Conservation (phyloP, 2,888 invertebrate genomes). For the Timema cristinae region DNA sequence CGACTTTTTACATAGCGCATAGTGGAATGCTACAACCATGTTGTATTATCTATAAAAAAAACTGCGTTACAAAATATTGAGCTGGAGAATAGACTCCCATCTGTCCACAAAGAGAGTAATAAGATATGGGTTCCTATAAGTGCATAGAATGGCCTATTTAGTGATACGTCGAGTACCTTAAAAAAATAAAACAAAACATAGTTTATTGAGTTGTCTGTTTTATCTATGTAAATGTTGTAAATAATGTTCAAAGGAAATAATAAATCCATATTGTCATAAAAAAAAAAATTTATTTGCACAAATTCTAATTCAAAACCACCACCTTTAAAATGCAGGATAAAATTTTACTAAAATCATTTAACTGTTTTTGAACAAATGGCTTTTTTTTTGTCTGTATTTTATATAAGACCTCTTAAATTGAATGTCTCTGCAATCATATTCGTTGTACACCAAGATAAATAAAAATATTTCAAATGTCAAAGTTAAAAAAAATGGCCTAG, state of each 20-base stretch:
- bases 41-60: no score
- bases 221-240: constrained; percentile 9
- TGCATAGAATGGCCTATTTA: neutral
- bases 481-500: no score
- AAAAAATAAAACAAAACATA: neutral
- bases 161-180: constrained; percentile 13
- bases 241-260: neutral
- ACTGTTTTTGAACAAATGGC: neutral
- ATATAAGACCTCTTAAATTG: no score
- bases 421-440: no score
- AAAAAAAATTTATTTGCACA: neutral
- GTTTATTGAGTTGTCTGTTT: constrained; percentile 10
- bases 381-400: no score
- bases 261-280: neutral
- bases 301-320: neutral
- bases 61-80: no score
- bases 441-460: no score
- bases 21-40: no score
- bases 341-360: neutral
- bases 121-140: neutral
- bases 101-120: neutral
- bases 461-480: no score
- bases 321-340: neutral
- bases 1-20: no score
- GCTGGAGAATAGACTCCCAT: neutral